Evolutionary conservation across 2,888 invertebrate species (phyloP).

Genomic region (Drosophila falleni): DNA sequence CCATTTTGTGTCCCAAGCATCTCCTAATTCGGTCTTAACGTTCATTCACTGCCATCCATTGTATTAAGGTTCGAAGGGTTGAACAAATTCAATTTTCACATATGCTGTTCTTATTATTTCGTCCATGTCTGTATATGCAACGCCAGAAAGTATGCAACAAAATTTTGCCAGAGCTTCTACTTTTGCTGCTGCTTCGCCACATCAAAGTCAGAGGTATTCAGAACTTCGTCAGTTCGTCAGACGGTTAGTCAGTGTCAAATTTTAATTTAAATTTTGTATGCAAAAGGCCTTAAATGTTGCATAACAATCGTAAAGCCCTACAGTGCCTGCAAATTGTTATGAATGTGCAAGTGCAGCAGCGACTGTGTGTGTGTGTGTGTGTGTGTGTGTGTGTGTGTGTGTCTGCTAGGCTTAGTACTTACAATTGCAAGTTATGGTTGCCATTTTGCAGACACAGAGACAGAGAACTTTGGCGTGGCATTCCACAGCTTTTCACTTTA

Average conservation of each 20-base stretch:
- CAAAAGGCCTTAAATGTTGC: slow-evolving; percentile 73
- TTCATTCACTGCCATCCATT: no score
- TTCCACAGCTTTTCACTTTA: slow-evolving; percentile 50
- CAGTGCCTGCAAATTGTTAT: slow-evolving; percentile 56
- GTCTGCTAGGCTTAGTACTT: slow-evolving; percentile 50
- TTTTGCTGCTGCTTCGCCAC: slow-evolving; percentile 14
- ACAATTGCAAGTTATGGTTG: slow-evolving; percentile 70
- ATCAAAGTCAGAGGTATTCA: slow-evolving; percentile 28
- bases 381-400: slow-evolving; percentile 3
- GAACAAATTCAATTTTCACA: no score
- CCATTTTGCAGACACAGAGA: slow-evolving; percentile 33
- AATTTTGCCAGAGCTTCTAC: slow-evolving; percentile 1
- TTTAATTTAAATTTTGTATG: slow-evolving; percentile 74
- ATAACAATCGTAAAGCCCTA: slow-evolving; percentile 51
- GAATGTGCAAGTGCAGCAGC: slow-evolving; percentile 31
- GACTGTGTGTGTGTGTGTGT: slow-evolving; percentile 4
- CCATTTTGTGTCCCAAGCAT: no score
- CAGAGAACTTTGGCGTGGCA: slow-evolving; percentile 46
- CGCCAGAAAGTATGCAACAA: slow-evolving; percentile 38
- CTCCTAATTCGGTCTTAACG: no score
- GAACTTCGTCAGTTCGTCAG: slow-evolving; percentile 15
- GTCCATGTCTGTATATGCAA: no score
- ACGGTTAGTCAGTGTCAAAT: slow-evolving; percentile 57
- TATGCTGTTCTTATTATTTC: no score
- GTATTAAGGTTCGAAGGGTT: no score